Evolutionary conservation across 1,140 invertebrate genomes (phyloP), one percentile per base, ranked within the genome.

Genomic region (Hylyphantes graminicola): DNA sequence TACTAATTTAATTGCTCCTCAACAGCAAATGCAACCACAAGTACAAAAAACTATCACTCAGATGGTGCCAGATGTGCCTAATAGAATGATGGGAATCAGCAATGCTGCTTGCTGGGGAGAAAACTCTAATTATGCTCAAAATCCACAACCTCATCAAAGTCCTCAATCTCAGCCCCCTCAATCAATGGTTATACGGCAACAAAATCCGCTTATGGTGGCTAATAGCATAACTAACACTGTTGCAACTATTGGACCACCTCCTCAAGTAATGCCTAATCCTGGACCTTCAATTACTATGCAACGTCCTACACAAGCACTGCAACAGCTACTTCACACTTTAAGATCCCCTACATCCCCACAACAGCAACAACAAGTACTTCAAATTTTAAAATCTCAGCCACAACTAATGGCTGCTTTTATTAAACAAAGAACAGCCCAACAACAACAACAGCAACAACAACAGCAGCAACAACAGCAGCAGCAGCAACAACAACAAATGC

Each of bases 321-420:
- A 97, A 86, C 95, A 97, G 89, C 92, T 98, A 15, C 93, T 98
- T 92, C 93, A 94, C 77, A 97, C 96, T 59, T 91, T 98, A 50
- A 94, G 95, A 87, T 96, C 94, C 87, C 96, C 96, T 15, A 94
- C 93, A 81, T 94, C 94, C n/a, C 95, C 94, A 68, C 96, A 98
- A 87, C 96, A 97, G 88, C 97, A 98, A 88, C 94, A 95, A 88
- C 95, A 97, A 90, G 96, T 98, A 73, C 91, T 98, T 50, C 93
- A 94, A 87, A 97, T 99, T 87, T 93, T 99, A 65, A 98, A 97
- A 90, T 94, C 94, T 67, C 97, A 98, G 92, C 97, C 97, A 65
- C 96, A 96, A 84, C 91, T 99, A 12, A 98, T 98, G 96, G 97
- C 97, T 77, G 96, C 96, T 70, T 97, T 98, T 88, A 96, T 99